Evolutionary conservation across 1,140 invertebrate species (phyloP).

Genomic region (Metopolophium dirhodum): DNA sequence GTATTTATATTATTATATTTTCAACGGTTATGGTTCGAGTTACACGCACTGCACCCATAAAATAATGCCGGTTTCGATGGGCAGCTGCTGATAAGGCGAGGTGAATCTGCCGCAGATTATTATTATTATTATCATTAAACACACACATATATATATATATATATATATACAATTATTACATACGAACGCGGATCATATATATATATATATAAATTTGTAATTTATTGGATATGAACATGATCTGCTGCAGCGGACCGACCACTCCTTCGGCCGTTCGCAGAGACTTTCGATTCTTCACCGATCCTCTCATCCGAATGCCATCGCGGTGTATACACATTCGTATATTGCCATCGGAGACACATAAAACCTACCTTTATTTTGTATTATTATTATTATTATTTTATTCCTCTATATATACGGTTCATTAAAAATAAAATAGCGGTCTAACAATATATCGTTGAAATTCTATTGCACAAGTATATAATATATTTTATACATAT

Average conservation of each 20-base stretch:
- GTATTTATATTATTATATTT: constrained; percentile 45
- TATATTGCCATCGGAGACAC: background rate
- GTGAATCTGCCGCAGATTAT: constrained; percentile 29
- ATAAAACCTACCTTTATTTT: constrained; percentile 36
- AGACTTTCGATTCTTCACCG: constrained; percentile 38
- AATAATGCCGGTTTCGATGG: constrained; percentile 26
- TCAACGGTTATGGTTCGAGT: constrained; percentile 39
- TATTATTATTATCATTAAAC: background rate
- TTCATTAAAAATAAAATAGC: constrained; percentile 38
- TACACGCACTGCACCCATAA: constrained; percentile 12
- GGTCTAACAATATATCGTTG: constrained; percentile 23
- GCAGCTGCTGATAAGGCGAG: constrained; percentile 6
- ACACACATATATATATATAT: background rate
- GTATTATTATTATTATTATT: background rate
- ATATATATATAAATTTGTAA: background rate
- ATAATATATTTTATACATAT: background rate
- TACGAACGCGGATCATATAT: background rate
- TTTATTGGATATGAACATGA: constrained; percentile 36
- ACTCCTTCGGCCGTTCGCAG: background rate
- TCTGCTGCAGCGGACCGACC: background rate
- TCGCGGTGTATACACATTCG: background rate
- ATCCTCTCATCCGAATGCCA: background rate
- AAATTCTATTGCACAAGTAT: constrained; percentile 31
- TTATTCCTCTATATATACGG: background rate
- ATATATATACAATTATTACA: background rate